Conservation (phyloP, 2,888 invertebrate genomes). For the Crematogaster levior region DNA sequence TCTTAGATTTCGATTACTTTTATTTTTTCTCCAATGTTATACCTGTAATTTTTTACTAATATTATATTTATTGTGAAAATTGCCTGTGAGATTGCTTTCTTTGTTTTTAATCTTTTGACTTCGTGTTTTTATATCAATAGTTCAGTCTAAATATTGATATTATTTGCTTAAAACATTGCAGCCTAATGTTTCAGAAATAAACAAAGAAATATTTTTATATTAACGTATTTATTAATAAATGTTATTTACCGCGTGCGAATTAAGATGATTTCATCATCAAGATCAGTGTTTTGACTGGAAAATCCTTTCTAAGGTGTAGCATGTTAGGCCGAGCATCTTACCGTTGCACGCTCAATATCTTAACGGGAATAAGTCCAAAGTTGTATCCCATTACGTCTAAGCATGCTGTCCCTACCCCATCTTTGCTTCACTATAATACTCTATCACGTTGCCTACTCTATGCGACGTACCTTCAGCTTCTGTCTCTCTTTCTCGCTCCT, state of each 20-base stretch:
- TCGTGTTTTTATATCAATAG: not conserved
- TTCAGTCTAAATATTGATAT: not conserved
- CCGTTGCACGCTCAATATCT: slow-evolving; percentile 76
- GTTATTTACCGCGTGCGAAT: not conserved
- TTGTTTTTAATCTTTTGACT: not conserved
- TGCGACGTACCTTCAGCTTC: slow-evolving; percentile 72
- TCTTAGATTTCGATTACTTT: not conserved
- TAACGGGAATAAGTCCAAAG: slow-evolving; percentile 80
- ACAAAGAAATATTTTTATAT: not conserved
- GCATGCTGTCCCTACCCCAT: slow-evolving; percentile 77
- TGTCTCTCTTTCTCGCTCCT: slow-evolving; percentile 65
- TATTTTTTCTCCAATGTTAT: not conserved
- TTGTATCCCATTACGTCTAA: slow-evolving; percentile 81
- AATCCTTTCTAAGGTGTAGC: slow-evolving; percentile 16
- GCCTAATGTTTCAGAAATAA: not conserved
- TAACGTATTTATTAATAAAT: not conserved
- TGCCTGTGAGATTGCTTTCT: no score
- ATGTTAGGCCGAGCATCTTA: slow-evolving; percentile 63
- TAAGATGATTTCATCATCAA: not conserved
- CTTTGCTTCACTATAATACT: slow-evolving; percentile 78
- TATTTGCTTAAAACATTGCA: not conserved
- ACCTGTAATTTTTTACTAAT: not conserved
- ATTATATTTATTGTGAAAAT: not conserved
- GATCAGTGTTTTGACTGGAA: not conserved
- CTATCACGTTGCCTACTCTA: slow-evolving; percentile 68